Percentiles rank a stretch among this genome's conserved stretches.
Evolutionary conservation across 2,888 invertebrate genomes (phyloP).

Genomic region (Marasmarcha lunaedactyla): DNA sequence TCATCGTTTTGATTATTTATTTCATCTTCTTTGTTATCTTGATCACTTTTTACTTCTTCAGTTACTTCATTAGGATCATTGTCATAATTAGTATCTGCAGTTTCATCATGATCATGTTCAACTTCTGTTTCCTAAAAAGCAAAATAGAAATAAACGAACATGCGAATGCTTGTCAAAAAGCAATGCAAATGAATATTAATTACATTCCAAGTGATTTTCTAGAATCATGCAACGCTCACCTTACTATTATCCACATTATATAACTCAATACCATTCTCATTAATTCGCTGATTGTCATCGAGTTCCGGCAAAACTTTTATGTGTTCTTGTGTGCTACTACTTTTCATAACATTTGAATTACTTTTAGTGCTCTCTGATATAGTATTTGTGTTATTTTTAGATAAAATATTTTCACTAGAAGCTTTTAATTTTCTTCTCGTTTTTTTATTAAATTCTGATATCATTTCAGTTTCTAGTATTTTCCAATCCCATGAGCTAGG

Average conservation of each 20-base stretch:
- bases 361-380: constrained; percentile 40
- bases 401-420: constrained; percentile 56
- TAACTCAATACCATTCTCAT: constrained; percentile 18
- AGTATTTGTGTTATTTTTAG: constrained; percentile 53
- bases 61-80: constrained; percentile 1
- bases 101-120: constrained; percentile 18
- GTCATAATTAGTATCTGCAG: background rate
- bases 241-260: constrained; percentile 28
- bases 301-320: constrained; percentile 54
- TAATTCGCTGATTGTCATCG: constrained; percentile 33
- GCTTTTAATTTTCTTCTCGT: constrained; percentile 43
- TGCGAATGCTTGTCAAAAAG: constrained; percentile 56
- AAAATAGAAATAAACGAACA: constrained; percentile 41
- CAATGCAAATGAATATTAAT: constrained; percentile 47
- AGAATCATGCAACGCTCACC: constrained; percentile 43
- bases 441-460: constrained; percentile 52
- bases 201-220: constrained; percentile 27
- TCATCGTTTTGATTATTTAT: constrained; percentile 13
- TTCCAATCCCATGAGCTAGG: constrained; percentile 81
- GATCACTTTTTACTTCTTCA: background rate
- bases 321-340: constrained; percentile 54
- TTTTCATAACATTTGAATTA: constrained; percentile 39
- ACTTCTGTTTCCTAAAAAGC: constrained; percentile 46
- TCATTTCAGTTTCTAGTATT: constrained; percentile 66
- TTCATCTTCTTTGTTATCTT: background rate